Evolutionary conservation across 1,140 invertebrate genomes (phyloP).

Genomic region (Tachypleus tridentatus): DNA sequence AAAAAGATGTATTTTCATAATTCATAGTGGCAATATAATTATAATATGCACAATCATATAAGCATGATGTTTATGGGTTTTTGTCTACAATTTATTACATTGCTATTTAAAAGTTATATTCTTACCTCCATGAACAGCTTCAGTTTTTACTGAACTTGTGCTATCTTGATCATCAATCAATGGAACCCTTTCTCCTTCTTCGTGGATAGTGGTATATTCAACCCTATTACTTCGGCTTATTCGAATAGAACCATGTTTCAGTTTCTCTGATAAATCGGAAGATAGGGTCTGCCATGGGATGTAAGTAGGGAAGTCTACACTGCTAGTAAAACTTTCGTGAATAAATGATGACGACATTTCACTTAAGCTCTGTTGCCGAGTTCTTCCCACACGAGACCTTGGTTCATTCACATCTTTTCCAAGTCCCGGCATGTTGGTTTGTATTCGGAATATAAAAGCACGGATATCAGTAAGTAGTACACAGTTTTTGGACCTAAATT

Average conservation of each 20-base stretch:
- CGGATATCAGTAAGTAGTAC: no score
- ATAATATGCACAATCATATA: no score
- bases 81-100: no score
- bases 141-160: neutral
- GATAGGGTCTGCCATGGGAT: slow-evolving; percentile 26
- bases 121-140: slow-evolving; percentile 4
- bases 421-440: no score
- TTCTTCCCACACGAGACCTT: no score
- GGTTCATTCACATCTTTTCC: no score
- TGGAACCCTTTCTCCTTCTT: slow-evolving; percentile 19
- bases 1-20: no score
- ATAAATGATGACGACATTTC: slow-evolving; percentile 15
- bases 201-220: slow-evolving; percentile 24
- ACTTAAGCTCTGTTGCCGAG: no score
- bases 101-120: neutral
- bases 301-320: slow-evolving; percentile 25
- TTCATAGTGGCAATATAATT: no score
- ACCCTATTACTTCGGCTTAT: slow-evolving; percentile 24
- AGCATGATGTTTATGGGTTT: no score
- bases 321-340: slow-evolving; percentile 22
- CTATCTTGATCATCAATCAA: slow-evolving; percentile 16
- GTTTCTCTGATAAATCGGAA: slow-evolving; percentile 21
- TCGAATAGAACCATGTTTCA: slow-evolving; percentile 23
- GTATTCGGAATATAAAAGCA: no score
- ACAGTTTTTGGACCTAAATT: no score